Evolutionary conservation across 2,797 vertebrate genomes (phyloP).

Genomic region (Phoeniculus purpureus): DNA sequence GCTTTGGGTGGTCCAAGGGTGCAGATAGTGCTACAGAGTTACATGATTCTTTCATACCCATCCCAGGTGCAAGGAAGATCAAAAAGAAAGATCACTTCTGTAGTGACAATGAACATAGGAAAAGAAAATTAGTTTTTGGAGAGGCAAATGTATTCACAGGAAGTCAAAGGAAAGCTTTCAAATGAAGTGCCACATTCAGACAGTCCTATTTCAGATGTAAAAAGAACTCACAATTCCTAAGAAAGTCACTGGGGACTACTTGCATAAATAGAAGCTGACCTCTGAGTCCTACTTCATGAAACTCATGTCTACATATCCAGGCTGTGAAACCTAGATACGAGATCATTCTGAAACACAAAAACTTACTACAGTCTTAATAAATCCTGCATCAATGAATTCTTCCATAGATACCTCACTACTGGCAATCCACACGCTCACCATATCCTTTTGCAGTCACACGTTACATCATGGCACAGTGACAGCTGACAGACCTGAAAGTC

Average conservation of each 20-base stretch:
- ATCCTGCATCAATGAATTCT: neutral
- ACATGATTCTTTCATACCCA: neutral
- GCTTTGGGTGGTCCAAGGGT: neutral
- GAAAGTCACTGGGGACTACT: neutral
- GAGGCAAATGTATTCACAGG: neutral
- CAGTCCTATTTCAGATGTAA: constrained; percentile 13
- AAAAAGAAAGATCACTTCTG: neutral
- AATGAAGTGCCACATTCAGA: neutral
- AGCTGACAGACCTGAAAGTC: neutral
- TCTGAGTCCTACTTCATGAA: neutral
- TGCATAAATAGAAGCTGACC: constrained; percentile 43
- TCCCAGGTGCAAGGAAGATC: neutral
- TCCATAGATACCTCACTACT: neutral
- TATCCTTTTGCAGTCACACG: neutral
- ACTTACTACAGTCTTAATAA: neutral
- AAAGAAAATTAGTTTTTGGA: neutral
- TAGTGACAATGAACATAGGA: fast-evolving
- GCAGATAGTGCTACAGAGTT: neutral
- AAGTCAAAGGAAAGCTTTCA: neutral
- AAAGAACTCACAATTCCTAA: neutral
- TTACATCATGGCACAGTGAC: neutral
- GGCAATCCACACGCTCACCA: neutral
- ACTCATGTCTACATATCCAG: neutral
- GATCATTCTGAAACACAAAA: neutral
- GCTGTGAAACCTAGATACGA: neutral